Evolutionary conservation across 2,113 vertebrate genomes (phyloP).

Genomic region (Pimephales promelas): DNA sequence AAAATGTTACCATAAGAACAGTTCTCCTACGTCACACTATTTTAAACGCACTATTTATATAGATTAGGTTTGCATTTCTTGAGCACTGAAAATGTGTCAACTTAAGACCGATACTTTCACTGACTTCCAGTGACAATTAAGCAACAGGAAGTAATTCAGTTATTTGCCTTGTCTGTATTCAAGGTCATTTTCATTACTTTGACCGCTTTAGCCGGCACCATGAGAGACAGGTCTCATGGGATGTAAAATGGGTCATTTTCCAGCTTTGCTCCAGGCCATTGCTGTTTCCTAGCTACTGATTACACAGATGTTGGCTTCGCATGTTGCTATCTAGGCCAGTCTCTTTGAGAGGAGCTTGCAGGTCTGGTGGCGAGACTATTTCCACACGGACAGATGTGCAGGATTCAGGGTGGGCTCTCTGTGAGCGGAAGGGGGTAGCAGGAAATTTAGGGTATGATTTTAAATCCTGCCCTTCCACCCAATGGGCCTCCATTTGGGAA

Average conservation of each 20-base stretch:
- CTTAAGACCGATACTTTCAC: background rate
- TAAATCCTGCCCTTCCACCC: background rate
- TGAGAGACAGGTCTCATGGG: slow-evolving; percentile 17
- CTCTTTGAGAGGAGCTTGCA: slow-evolving; percentile 60
- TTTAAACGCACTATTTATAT: background rate
- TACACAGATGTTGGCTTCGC: slow-evolving; percentile 64
- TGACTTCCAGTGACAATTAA: background rate
- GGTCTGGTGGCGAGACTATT: slow-evolving; percentile 52
- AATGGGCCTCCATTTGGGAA: background rate
- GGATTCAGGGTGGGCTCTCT: slow-evolving; percentile 8
- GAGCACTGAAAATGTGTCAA: background rate
- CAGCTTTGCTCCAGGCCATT: slow-evolving; percentile 39
- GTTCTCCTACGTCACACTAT: background rate
- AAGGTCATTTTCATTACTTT: background rate
- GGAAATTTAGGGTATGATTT: slow-evolving; percentile 14
- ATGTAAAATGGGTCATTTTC: slow-evolving; percentile 49
- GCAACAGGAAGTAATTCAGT: slow-evolving; percentile 14
- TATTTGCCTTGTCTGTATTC: background rate
- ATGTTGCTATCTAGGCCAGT: slow-evolving; percentile 69
- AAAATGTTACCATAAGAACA: too few relatives aligned
- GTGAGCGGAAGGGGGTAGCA: background rate
- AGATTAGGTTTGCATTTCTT: background rate
- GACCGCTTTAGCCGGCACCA: slow-evolving; percentile 15
- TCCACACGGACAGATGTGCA: slow-evolving; percentile 49
- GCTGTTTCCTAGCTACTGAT: slow-evolving; percentile 55